phyloP scores from a whole-genome alignment of 1,140 invertebrate genomes.

The Onthophagus taurus region DNA sequence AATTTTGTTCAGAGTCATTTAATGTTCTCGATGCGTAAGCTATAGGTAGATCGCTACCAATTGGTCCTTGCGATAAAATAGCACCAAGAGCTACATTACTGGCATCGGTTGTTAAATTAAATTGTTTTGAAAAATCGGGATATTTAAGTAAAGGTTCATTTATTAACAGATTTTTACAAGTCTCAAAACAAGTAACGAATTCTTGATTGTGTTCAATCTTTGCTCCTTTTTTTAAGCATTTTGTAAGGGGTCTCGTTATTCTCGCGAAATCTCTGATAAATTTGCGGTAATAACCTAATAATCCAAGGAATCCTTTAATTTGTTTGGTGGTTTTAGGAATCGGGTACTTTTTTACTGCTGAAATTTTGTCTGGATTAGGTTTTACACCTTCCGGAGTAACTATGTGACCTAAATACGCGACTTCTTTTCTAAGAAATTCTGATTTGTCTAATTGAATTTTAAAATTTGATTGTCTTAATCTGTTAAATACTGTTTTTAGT shows the following conservation, averaged over 20 bases:
- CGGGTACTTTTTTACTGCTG: conserved; percentile 17
- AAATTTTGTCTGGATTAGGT: conserved; percentile 17
- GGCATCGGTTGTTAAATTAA: conserved; percentile 31
- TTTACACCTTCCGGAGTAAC: conserved; percentile 16
- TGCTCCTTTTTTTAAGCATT: conserved; percentile 31
- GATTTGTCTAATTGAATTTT: conserved; percentile 22
- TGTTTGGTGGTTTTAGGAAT: conserved; percentile 17
- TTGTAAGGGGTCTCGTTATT: conserved; percentile 32
- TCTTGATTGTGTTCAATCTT: neutral
- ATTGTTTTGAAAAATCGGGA: conserved; percentile 30
- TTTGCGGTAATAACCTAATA: conserved; percentile 17
- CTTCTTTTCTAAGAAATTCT: conserved; percentile 15
- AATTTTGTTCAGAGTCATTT: conserved; percentile 12
- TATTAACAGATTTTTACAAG: conserved; percentile 8
- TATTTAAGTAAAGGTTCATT: conserved; percentile 16
- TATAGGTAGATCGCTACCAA: conserved; percentile 20
- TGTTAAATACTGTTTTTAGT: conserved; percentile 18
- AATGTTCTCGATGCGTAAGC: conserved; percentile 10
- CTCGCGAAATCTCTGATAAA: conserved; percentile 25
- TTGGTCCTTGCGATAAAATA: conserved; percentile 25
- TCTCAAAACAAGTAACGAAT: neutral
- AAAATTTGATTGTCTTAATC: conserved; percentile 17
- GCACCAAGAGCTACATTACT: conserved; percentile 27
- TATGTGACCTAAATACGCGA: conserved; percentile 17
- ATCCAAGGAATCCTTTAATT: conserved; percentile 18